A percentile compares a stretch with the other conserved stretches of the same genome.
Conservation (phyloP, 2,113 vertebrate species). For the Phrynocephalus versicolor region DNA sequence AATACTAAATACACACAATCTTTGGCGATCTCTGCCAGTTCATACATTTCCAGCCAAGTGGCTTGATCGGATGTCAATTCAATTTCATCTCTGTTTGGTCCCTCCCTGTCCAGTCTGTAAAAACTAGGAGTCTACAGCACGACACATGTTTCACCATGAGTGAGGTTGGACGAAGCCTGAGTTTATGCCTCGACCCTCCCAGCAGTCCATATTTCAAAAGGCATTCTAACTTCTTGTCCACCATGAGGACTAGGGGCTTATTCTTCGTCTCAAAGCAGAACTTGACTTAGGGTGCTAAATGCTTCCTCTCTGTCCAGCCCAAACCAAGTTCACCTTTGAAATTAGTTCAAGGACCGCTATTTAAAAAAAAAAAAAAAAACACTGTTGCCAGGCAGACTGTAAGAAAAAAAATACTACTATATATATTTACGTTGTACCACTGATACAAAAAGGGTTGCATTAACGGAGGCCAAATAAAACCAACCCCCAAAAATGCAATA, state of each 20-base stretch:
- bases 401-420: too few species aligned
- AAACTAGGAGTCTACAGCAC: background rate
- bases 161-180: too few species aligned
- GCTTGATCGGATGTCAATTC: background rate
- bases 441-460: too few species aligned
- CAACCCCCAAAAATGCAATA: too few species aligned
- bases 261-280: background rate
- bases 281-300: too few species aligned
- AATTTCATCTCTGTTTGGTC: too few species aligned
- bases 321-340: background rate
- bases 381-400: too few species aligned
- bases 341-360: background rate
- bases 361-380: too few species aligned
- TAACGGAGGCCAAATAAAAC: too few species aligned
- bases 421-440: too few species aligned
- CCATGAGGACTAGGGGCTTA: background rate
- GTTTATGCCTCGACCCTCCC: background rate
- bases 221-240: too few species aligned
- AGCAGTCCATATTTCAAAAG: background rate
- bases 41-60: background rate
- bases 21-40: background rate
- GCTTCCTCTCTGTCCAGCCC: fast-evolving
- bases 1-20: background rate
- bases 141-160: background rate
- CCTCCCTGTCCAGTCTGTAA: background rate